Evolutionary conservation across 1,140 invertebrate genomes (phyloP).

Genomic region (Zophobas morio): DNA sequence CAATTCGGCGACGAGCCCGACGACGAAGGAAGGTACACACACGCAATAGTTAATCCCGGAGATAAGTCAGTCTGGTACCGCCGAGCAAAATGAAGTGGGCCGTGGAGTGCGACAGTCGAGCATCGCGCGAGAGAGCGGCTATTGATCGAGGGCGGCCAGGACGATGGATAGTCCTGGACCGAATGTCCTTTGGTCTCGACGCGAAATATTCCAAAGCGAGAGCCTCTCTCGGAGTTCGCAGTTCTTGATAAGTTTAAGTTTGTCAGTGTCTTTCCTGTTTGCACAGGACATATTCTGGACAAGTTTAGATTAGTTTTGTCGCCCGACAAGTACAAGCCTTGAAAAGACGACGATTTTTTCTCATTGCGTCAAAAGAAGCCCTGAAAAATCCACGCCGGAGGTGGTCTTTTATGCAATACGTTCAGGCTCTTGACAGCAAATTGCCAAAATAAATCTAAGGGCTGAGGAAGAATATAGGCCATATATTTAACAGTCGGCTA

Average conservation of each 20-base stretch:
- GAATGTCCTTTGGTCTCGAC: constrained; percentile 44
- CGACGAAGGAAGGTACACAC: constrained; percentile 8
- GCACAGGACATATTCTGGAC: constrained; percentile 36
- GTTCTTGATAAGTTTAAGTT: constrained; percentile 37
- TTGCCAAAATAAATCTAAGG: constrained; percentile 46
- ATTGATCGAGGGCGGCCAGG: constrained; percentile 41
- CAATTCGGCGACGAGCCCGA: not conserved
- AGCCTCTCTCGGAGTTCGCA: constrained; percentile 2
- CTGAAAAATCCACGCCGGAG: constrained; percentile 40
- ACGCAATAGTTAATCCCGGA: constrained; percentile 37
- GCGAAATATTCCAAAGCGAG: constrained; percentile 28
- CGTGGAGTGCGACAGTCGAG: constrained; percentile 47
- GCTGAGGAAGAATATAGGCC: constrained; percentile 42
- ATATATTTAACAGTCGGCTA: constrained; percentile 43
- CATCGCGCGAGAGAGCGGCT: constrained; percentile 33
- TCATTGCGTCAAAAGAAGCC: constrained; percentile 22
- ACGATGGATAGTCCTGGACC: constrained; percentile 45
- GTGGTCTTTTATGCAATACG: constrained; percentile 43
- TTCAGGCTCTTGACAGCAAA: constrained; percentile 46
- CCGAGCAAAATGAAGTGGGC: constrained; percentile 44
- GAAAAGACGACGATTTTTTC: constrained; percentile 27
- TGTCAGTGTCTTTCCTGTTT: constrained; percentile 42
- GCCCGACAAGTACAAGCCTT: constrained; percentile 15
- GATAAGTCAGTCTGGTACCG: constrained; percentile 43
- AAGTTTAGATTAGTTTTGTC: constrained; percentile 37